phyloP scores from a whole-genome alignment of 2,797 vertebrate species.

The Australoheros facetus region DNA sequence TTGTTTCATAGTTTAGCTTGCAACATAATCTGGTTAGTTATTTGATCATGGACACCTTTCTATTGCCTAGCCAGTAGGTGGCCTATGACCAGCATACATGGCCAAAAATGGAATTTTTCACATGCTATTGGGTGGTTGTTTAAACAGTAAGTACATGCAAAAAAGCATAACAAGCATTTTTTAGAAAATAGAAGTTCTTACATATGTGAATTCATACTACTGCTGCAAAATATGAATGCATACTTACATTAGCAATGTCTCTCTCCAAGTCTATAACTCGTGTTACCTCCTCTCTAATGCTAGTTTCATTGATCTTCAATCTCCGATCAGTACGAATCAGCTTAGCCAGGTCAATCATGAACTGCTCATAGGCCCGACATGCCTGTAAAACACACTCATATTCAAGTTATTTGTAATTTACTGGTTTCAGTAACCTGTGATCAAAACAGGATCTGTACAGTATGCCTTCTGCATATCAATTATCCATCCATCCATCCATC shows the following conservation, averaged over 20 bases:
- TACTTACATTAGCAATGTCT: conserved; percentile 92
- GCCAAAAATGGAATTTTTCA: too few relatives aligned
- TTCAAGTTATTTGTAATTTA: not conserved
- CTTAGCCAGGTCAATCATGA: conserved; percentile 90
- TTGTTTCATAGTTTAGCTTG: not conserved
- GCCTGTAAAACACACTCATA: conserved; percentile 80
- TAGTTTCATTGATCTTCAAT: conserved; percentile 74
- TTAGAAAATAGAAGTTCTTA: not conserved
- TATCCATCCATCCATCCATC: not conserved
- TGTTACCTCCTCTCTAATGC: conserved; percentile 82
- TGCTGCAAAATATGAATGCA: not conserved
- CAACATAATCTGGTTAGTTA: not conserved
- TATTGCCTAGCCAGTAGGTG: not conserved
- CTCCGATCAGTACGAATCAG: conserved; percentile 86
- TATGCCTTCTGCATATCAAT: conserved; percentile 46
- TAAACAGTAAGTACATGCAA: too few relatives aligned
- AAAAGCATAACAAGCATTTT: not conserved
- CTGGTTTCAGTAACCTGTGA: conserved; percentile 20
- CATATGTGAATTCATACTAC: not conserved
- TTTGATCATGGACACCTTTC: not conserved
- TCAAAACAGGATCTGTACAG: not conserved
- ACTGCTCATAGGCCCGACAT: conserved; percentile 89
- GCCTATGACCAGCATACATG: too few relatives aligned
- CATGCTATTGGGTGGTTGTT: too few relatives aligned
- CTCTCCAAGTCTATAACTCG: conserved; percentile 90